Evolutionary conservation across 2,888 invertebrate species (phyloP), one percentile per base, ranked within the genome.

Genomic region (Gastracanthus pulcherrimus): DNA sequence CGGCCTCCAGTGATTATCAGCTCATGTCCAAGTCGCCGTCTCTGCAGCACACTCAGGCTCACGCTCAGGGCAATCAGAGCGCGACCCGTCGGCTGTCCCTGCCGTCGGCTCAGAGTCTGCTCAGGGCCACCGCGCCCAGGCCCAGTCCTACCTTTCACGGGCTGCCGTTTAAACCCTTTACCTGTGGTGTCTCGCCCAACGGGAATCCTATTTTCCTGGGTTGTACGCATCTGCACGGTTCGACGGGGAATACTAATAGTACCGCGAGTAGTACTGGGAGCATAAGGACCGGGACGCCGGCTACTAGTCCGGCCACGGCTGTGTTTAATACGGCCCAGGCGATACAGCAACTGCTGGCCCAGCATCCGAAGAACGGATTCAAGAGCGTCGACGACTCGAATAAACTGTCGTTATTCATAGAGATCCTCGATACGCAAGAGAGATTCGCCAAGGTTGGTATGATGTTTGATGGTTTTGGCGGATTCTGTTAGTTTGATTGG

Each of bases 401-500:
- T n/a, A 95, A 96, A 90, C 94, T 96, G 89, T 94, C 95, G 60
- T 93, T 96, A 69, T 96, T 96, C 92, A 95, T 96, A 90, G 96
- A 96, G 89, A 96, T 96, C 87, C 93, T 96, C 91, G 96, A 96
- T 90, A 95, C 96, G 76, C 96, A 96, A 93, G 96, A 96, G 90
- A 93, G 94, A 90, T 95, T 96, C 90, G 96, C 96, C 89, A 95
- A 96, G 96, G 96, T 96, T 92, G 92, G 90, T 88, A n/a, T n/a
- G n/a, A n/a, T n/a, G n/a, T n/a, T n/a, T n/a, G n/a, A n/a, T n/a
- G n/a, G n/a, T n/a, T n/a, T n/a, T n/a, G n/a, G n/a, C n/a, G n/a
- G n/a, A n/a, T n/a, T n/a, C n/a, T n/a, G n/a, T n/a, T n/a, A n/a
- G n/a, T n/a, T n/a, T n/a, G n/a, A n/a, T n/a, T n/a, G n/a, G n/a